Evolutionary conservation across 2,113 vertebrate genomes (phyloP).

Genomic region (Ardeotis arabs): DNA sequence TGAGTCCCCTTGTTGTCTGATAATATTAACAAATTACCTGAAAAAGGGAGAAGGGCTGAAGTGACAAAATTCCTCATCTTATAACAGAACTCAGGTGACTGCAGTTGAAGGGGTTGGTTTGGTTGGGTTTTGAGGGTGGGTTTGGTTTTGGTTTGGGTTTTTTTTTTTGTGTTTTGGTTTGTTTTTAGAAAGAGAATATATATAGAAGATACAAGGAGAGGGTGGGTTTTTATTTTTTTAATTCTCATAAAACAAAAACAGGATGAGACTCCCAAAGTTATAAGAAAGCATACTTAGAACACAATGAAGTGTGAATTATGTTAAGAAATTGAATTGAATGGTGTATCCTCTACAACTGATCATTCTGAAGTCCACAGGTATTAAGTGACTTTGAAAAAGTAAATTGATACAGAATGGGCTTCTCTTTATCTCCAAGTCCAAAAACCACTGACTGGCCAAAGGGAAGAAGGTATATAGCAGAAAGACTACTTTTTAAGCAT

Average conservation of each 20-base stretch:
- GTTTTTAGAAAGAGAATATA: neutral
- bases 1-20: neutral
- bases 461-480: neutral
- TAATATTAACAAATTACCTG: neutral
- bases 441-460: neutral
- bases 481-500: neutral
- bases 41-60: neutral
- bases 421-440: neutral
- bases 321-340: neutral
- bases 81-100: neutral
- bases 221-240: too few species aligned
- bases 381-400: neutral
- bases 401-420: neutral
- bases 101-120: fast-evolving
- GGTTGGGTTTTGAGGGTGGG: neutral
- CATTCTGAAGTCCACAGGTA: neutral
- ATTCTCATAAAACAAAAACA: neutral
- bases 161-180: neutral
- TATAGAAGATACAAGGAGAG: neutral
- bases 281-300: neutral
- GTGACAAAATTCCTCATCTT: neutral
- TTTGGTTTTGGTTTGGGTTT: neutral
- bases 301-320: neutral
- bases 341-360: neutral
- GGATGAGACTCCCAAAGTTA: neutral